Conservation (phyloP, 2,113 vertebrate genomes). For the Amazona vittata region DNA sequence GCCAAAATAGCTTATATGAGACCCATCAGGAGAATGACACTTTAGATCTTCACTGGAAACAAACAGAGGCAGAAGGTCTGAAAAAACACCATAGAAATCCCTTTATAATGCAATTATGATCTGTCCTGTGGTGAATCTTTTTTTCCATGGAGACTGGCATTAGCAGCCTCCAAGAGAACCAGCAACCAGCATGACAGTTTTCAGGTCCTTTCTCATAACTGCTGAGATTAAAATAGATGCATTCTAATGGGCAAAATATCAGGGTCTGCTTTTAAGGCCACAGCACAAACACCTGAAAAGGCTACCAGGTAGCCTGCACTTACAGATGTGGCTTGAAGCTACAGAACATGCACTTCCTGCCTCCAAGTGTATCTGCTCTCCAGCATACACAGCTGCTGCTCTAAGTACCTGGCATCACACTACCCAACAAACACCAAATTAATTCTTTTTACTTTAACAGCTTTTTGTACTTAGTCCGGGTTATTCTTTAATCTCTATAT, state of each 20-base stretch:
- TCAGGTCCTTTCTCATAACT: too few species aligned
- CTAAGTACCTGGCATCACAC: neutral
- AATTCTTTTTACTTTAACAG: neutral
- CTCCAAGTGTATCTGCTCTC: neutral
- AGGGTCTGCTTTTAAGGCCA: neutral
- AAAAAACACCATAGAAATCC: neutral
- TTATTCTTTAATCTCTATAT: neutral
- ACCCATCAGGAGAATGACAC: neutral
- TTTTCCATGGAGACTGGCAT: neutral
- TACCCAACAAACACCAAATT: neutral
- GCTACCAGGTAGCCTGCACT: neutral
- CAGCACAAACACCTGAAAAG: neutral
- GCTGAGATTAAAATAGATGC: neutral
- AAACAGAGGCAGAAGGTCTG: neutral
- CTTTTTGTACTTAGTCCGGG: neutral
- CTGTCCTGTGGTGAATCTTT: neutral
- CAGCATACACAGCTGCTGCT: neutral
- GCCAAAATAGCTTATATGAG: accelerated
- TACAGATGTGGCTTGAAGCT: neutral
- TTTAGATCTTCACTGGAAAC: neutral
- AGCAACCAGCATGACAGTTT: accelerated
- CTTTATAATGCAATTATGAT: neutral
- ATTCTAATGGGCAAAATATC: neutral
- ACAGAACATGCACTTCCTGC: neutral
- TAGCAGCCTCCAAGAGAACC: neutral